These are phyloP conservation scores for Chrysoperla carnea DNA, from an alignment of 1,140 invertebrate species.

Conservation along the genomic window DNA sequence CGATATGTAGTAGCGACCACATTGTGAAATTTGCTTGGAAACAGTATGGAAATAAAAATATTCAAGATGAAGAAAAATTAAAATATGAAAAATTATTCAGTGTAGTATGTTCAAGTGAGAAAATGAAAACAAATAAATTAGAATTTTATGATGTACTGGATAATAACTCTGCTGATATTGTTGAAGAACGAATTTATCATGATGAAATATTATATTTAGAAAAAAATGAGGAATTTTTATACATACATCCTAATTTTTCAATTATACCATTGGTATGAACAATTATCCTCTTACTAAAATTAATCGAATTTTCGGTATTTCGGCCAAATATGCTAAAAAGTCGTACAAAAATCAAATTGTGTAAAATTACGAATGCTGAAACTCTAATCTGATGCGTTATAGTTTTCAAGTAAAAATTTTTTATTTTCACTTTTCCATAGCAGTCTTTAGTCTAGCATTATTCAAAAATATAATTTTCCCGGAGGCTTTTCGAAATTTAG, in stretches of 20 bases:
- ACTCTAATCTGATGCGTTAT: too few relatives aligned
- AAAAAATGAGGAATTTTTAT: conserved; percentile 3
- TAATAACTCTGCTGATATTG: conserved; percentile 4
- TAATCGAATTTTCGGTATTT: too few relatives aligned
- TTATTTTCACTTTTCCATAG: too few relatives aligned
- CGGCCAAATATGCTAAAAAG: too few relatives aligned
- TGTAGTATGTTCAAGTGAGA: conserved; percentile 8
- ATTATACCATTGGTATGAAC: conserved; percentile 9
- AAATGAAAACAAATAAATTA: conserved; percentile 1
- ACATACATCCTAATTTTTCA: conserved; percentile 5
- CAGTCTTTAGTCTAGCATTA: too few relatives aligned
- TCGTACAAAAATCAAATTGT: too few relatives aligned
- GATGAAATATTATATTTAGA: conserved; percentile 8
- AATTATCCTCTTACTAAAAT: too few relatives aligned
- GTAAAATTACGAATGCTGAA: too few relatives aligned
- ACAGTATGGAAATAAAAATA: conserved; percentile 2
- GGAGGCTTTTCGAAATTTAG: too few relatives aligned
- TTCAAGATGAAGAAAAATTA: neutral
- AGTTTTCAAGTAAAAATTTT: too few relatives aligned
- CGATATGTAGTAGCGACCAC: too few relatives aligned
- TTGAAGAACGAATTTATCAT: conserved; percentile 8
- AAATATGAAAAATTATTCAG: conserved; percentile 5
- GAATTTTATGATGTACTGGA: conserved; percentile 7
- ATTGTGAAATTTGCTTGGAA: conserved; percentile 9
- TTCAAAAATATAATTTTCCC: too few relatives aligned